Evolutionary conservation across 2,888 invertebrate species (phyloP).

Genomic region (Ctenicera cuprea): DNA sequence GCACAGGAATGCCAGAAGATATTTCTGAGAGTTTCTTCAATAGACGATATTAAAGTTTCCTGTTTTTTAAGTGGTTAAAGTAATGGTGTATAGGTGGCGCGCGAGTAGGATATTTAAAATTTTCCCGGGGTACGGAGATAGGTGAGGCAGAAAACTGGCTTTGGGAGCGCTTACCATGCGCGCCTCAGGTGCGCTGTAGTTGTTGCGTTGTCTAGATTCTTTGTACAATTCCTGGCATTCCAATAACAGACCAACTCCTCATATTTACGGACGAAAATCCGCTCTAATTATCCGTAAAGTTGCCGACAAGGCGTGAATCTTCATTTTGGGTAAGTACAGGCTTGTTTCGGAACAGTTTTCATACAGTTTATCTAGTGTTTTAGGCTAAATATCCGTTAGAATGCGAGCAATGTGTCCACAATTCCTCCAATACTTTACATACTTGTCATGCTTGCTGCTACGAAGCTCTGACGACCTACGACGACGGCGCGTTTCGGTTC

Average conservation of each 20-base stretch:
- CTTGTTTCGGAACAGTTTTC: constrained; percentile 76
- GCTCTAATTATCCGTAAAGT: constrained; percentile 80
- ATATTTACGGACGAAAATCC: constrained; percentile 82
- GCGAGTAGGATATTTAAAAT: constrained; percentile 24
- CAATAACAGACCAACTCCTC: constrained; percentile 85
- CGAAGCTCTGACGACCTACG: constrained; percentile 70
- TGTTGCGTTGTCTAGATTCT: constrained; percentile 97
- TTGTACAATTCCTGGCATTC: constrained; percentile 98
- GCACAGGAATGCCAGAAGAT: constrained; percentile 29
- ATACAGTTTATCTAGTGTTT: constrained; percentile 78
- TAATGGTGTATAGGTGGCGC: constrained; percentile 28
- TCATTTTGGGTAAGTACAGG: constrained; percentile 84
- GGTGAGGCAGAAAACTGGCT: constrained; percentile 70
- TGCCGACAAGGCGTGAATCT: constrained; percentile 78
- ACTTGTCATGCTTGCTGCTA: constrained; percentile 84
- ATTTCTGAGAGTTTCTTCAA: neutral
- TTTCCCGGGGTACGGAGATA: constrained; percentile 51
- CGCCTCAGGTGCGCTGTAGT: constrained; percentile 87
- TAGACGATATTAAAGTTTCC: neutral
- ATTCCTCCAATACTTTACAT: constrained; percentile 86
- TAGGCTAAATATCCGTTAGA: constrained; percentile 80
- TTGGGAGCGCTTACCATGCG: constrained; percentile 83
- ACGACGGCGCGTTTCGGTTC: constrained; percentile 69
- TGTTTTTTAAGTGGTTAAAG: neutral
- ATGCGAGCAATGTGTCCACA: constrained; percentile 85